Conservation (phyloP, 2,888 invertebrate species). For the Dyspetes luteomarginatus region DNA sequence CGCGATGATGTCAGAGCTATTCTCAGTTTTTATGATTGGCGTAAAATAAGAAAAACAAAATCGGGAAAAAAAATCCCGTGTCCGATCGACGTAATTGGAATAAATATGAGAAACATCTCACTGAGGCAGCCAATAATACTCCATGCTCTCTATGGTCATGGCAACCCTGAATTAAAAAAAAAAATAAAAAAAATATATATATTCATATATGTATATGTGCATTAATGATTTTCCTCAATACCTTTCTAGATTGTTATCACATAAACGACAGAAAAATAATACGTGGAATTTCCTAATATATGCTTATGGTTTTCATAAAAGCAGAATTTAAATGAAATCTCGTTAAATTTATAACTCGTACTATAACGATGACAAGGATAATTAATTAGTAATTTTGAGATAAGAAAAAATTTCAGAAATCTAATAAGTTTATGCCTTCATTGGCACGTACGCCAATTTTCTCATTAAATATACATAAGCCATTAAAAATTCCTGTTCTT, state of each 20-base stretch:
- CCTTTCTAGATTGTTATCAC: no score
- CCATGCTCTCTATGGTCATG: background rate
- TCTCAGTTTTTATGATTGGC: no score
- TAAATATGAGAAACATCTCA: conserved; percentile 7
- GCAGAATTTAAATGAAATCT: background rate
- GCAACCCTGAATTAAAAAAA: conserved; percentile 29
- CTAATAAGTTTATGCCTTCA: background rate
- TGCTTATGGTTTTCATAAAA: background rate
- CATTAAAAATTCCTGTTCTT: no score
- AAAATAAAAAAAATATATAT: no score
- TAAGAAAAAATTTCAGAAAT: background rate
- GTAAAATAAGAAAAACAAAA: no score
- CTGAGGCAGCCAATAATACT: background rate
- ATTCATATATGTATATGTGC: no score
- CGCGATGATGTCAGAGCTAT: background rate
- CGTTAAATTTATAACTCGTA: background rate
- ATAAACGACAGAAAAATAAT: no score
- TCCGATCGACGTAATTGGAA: background rate
- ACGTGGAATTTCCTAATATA: background rate
- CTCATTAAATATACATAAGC: no score
- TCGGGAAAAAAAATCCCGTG: background rate
- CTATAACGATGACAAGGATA: background rate
- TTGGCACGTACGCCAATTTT: background rate
- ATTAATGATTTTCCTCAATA: no score
- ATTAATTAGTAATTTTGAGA: no score